Base-by-base conservation (phyloP, 2,113 vertebrate genomes). In the Prinia subflava region DNA sequence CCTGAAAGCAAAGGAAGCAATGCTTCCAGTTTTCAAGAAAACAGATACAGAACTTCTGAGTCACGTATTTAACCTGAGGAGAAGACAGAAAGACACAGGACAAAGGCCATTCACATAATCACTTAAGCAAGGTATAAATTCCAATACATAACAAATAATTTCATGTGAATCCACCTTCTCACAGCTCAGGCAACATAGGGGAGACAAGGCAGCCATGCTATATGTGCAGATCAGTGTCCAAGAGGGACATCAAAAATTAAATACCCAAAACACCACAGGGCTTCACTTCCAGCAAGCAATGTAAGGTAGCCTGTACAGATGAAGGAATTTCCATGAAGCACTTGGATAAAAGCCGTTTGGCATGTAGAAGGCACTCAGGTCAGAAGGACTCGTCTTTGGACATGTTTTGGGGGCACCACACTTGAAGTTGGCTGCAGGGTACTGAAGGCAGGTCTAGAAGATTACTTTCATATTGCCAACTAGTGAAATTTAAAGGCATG, bases 181-280 rank as follows among this genome's bases (percentile, higher is more conserved):
- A n/a, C 13, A 79, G 37, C 39, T 69, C 60, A 87, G 68, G 19
- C 35, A 83, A 24, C 19, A 50, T 5, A 4, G 10, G 23, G 37
- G 11, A 83, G 16, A 33, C 23, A 75, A 84, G 24, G 47, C 44
- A 78, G 41, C 30, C 64, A 47, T 2, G 1, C 17, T 28, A 3
- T 8, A 13, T 22, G 39, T 2, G 16, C 56, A 88, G 22, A 53
- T 5, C n/a, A 63, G 39, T 0, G 6, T 60, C 25, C 52, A 62
- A 76, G 24, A 87, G 4, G 0, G 0, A 24, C n/a, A 52, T 23
- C 28, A 78, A 74, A 79, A 65, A 2, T 12, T 7, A 39, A 82
- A 67, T 10, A 63, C 11, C 17, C 17, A 31, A 46, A 85, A 12
- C 31, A 59, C 22, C 1, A 1, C 23, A 84, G 69, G 47, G 19